Evolutionary conservation across 2,113 vertebrate genomes (phyloP), one percentile per base, ranked within the genome.

Genomic region (Triplophysa siluroides): DNA sequence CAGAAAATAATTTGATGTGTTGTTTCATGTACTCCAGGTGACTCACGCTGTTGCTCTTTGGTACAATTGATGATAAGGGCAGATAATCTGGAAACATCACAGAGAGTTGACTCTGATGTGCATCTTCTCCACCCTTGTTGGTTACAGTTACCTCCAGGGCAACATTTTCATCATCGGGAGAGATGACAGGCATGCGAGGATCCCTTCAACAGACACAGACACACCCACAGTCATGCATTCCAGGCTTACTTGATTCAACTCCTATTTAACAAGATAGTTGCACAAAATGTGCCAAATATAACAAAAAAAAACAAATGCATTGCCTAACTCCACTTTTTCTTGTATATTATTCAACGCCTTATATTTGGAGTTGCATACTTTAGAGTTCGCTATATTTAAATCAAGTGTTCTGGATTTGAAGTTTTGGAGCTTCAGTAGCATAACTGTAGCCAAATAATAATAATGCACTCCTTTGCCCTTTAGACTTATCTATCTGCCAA

Each of bases 121-220:
- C 96, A 2, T 96, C 95, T 11, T 98, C 96, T 0, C 96, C 95
- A 13, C 93, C 92, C 43, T 84, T 90, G 82, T 98, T 98, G 2
- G 92, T 96, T 83, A 96, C 94, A 0, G 92, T 96, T 86, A 98
- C 90, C 89, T 96, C 94, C 83, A 98, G 87, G 45, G 94, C 96
- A 66, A 97, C 93, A 70, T 95, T 93, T 21, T 93, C 95, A 76
- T 95, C 90, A 86, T 95, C 94, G 4, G 96, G 91, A 63, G 95
- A 91, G 81, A 98, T 94, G 67, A 96, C 92, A 3, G 96, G 91
- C 4, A 92, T 45, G 3, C 90, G 92, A 26, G 94, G 90, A 78
- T 94, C 92, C 80, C 97, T 98, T 71, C 23, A 24, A 73, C 11
- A 71, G 3, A 76, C 19, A 70, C 5, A 79, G 68, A 67, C 0